phyloP scores from a whole-genome alignment of 2,113 vertebrate genomes.

The Gymnogyps californianus region DNA sequence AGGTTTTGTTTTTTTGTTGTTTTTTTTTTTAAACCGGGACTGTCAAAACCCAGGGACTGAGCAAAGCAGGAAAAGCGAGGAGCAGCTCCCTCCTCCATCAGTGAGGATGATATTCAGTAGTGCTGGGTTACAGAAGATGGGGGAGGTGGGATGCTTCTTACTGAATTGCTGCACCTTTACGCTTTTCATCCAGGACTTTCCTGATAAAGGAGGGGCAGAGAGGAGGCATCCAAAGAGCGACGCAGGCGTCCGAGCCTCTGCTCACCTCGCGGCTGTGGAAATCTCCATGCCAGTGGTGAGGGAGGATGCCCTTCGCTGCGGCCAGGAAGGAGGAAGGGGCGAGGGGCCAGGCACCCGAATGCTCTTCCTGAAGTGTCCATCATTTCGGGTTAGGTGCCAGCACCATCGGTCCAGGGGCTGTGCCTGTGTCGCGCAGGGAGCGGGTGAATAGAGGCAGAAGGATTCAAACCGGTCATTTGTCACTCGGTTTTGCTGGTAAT shows the following conservation, averaged over 20 bases:
- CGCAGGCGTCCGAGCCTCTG: rapidly evolving
- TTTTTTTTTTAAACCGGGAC: not conserved
- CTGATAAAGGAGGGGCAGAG: not conserved
- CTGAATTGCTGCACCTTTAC: not conserved
- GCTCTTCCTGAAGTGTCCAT: not conserved
- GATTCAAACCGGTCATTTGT: slow-evolving; percentile 59
- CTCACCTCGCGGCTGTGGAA: not conserved
- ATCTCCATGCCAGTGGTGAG: not conserved
- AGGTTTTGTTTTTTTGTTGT: not conserved
- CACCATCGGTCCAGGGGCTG: not conserved
- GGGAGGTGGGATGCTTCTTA: not conserved
- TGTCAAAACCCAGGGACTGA: not conserved
- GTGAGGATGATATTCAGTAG: not conserved
- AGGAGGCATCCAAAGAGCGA: not conserved
- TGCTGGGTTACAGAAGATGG: not conserved
- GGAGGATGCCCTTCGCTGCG: not conserved
- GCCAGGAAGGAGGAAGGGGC: not conserved
- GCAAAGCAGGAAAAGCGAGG: not conserved
- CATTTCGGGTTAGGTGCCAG: not conserved
- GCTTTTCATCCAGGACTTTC: not conserved
- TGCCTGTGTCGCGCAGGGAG: not conserved
- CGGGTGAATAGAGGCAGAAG: slow-evolving; percentile 7
- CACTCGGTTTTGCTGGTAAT: slow-evolving; percentile 18
- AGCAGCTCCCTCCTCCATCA: not conserved
- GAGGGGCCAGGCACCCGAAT: rapidly evolving